Conservation (phyloP, 37 sponge, comb jelly and placozoan species). For the Mnemiopsis leidyi region DNA sequence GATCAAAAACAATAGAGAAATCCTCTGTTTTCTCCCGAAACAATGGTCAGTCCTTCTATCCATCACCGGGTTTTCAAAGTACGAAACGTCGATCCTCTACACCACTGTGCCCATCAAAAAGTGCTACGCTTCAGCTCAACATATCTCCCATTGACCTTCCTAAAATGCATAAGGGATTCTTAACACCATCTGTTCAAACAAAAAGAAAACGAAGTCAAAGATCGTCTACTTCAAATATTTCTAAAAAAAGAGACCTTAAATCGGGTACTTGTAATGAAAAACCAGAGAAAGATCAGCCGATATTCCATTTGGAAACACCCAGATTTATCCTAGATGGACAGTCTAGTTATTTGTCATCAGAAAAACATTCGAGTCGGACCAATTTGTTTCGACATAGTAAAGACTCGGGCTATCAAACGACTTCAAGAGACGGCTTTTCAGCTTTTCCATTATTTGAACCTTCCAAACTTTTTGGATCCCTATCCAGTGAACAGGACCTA, state of each 20-base stretch:
- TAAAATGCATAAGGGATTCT: neutral
- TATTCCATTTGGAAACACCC: neutral
- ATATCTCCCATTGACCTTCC: neutral
- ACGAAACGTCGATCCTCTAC: constrained; percentile 14
- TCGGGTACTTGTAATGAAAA: neutral
- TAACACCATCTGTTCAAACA: neutral
- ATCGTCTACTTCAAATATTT: neutral
- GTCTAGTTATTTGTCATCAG: neutral
- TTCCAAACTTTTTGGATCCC: neutral
- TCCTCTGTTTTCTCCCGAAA: too few relatives aligned
- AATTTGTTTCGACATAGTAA: neutral
- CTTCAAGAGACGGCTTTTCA: too few relatives aligned
- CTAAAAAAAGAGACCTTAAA: neutral
- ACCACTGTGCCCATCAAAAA: neutral
- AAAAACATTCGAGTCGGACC: neutral
- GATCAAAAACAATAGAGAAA: too few relatives aligned
- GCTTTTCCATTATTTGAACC: too few relatives aligned
- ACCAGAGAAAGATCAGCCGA: neutral
- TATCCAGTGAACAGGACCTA: neutral
- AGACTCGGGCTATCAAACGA: neutral
- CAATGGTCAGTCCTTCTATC: too few relatives aligned
- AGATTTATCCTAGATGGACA: neutral
- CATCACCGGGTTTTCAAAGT: too few relatives aligned
- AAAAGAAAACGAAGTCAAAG: neutral
- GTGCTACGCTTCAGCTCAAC: neutral